Evolutionary conservation across 2,113 vertebrate species (phyloP).

Genomic region (Antechinus stuartii): DNA sequence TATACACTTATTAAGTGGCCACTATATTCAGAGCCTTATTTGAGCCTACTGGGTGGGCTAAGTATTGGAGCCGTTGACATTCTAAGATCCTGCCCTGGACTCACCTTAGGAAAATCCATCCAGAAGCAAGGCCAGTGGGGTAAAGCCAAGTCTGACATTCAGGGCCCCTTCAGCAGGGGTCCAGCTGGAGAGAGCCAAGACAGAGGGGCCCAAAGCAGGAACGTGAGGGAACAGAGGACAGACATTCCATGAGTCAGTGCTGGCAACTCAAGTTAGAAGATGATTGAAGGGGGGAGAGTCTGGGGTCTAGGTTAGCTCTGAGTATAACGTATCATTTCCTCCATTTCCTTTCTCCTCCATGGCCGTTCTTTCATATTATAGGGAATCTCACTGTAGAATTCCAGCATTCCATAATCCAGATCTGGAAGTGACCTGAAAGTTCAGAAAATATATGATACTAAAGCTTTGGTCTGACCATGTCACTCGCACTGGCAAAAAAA

Average conservation of each 20-base stretch:
- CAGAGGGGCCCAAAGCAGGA: not conserved
- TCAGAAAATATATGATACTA: not conserved
- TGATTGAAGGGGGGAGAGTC: not conserved
- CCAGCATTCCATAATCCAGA: not conserved
- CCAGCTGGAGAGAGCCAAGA: not conserved
- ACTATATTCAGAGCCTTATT: not conserved
- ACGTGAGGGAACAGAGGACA: not conserved
- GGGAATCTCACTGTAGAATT: not conserved
- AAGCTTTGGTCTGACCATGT: not conserved
- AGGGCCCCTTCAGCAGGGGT: not conserved
- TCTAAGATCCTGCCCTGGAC: not conserved
- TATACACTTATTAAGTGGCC: not conserved
- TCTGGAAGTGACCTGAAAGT: not conserved
- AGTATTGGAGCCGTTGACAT: not conserved
- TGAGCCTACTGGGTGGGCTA: not conserved
- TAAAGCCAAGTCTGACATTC: not conserved
- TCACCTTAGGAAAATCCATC: not conserved
- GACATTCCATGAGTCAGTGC: not conserved
- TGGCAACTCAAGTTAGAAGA: not conserved
- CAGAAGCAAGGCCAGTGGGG: not conserved
- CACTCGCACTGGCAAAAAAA: not conserved
- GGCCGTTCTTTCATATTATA: not conserved
- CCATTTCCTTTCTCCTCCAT: not conserved
- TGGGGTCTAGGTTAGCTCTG: not conserved
- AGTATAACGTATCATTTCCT: not conserved